These are phyloP conservation scores for Frieseomelitta varia DNA, from an alignment of 1,140 invertebrate genomes.

Conservation along the genomic window DNA sequence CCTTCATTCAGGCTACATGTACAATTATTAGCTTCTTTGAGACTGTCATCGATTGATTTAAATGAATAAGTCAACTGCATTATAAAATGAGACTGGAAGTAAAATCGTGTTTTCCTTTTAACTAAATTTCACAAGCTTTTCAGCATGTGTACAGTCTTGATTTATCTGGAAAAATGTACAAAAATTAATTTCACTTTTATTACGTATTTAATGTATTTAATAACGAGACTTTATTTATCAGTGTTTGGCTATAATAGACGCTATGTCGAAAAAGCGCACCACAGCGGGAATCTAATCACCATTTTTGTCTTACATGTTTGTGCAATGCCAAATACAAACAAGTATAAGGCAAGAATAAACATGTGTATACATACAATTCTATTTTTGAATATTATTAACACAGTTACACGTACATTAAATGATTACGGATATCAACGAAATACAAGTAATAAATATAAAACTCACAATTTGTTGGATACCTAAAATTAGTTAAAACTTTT, in stretches of 20 bases:
- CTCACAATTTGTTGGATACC: constrained; percentile 79
- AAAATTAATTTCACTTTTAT: background rate
- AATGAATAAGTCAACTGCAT: constrained; percentile 62
- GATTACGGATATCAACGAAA: background rate
- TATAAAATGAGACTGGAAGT: constrained; percentile 70
- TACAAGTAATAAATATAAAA: constrained; percentile 35
- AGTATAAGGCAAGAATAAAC: constrained; percentile 67
- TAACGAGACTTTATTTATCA: background rate
- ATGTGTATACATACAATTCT: constrained; percentile 62
- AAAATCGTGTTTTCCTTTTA: constrained; percentile 63
- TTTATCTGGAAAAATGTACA: constrained; percentile 67
- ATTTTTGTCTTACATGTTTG: constrained; percentile 72
- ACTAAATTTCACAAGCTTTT: constrained; percentile 71
- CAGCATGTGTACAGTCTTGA: constrained; percentile 75
- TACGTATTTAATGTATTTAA: background rate
- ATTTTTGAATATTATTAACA: constrained; percentile 7
- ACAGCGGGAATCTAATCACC: constrained; percentile 70
- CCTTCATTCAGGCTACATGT: constrained; percentile 44
- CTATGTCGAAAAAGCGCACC: constrained; percentile 44
- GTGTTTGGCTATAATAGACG: constrained; percentile 69
- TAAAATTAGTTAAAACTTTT: constrained; percentile 91
- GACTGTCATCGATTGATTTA: constrained; percentile 36
- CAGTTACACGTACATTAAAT: background rate
- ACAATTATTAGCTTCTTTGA: constrained; percentile 43
- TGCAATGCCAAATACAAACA: constrained; percentile 57